Conservation (phyloP, 2,797 vertebrate species). For the Apodemus agrarius region DNA sequence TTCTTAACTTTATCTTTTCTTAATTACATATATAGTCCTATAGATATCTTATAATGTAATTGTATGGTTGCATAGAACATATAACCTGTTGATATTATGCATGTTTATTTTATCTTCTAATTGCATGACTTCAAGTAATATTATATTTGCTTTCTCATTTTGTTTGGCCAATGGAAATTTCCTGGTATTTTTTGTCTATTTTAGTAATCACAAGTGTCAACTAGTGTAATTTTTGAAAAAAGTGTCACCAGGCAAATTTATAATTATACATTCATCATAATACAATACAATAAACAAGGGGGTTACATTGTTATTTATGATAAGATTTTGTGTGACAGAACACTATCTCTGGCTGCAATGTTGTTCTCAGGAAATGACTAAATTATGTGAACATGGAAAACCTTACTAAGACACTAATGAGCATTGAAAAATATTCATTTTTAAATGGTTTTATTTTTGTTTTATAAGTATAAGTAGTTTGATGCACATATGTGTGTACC, state of each 20-base stretch:
- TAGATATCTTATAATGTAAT: neutral
- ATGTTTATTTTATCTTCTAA: neutral
- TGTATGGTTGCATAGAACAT: neutral
- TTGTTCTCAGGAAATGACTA: neutral
- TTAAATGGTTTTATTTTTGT: neutral
- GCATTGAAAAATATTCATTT: neutral
- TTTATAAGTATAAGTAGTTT: neutral
- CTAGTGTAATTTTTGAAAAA: neutral
- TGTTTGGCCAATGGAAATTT: neutral
- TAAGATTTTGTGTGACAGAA: neutral
- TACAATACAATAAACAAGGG: neutral
- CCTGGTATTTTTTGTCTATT: neutral
- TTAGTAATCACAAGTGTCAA: neutral
- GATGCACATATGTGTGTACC: neutral
- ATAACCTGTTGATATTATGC: neutral
- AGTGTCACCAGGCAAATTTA: neutral
- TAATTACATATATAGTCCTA: neutral
- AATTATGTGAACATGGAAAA: neutral
- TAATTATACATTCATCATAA: neutral
- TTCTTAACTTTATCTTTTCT: neutral
- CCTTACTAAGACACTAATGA: neutral
- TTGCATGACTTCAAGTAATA: neutral
- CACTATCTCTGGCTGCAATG: neutral
- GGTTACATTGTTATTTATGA: neutral
- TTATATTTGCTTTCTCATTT: neutral